Percentiles rank a stretch among this genome's conserved stretches.
Conservation (phyloP, 2,797 vertebrate species). For the Siniperca scherzeri region DNA sequence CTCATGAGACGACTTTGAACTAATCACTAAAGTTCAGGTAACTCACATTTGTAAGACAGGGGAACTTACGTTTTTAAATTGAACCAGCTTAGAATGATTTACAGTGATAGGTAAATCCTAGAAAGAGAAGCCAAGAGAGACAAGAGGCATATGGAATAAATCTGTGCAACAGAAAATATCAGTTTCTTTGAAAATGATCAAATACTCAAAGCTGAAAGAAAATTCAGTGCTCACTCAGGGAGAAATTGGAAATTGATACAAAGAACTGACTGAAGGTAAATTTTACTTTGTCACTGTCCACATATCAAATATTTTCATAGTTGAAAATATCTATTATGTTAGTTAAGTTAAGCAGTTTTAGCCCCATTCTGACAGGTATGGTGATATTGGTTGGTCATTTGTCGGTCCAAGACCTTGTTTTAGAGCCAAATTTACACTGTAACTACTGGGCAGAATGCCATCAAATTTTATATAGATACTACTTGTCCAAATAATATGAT, state of each 20-base stretch:
- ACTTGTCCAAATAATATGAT: too few species aligned
- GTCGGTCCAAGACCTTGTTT: too few species aligned
- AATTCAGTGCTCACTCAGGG: conserved; percentile 4
- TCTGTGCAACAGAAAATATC: conserved; percentile 29
- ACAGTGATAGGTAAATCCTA: conserved; percentile 18
- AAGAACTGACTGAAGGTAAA: too few species aligned
- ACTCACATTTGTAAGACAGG: not conserved
- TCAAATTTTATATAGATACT: too few species aligned
- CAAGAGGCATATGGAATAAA: conserved; percentile 8
- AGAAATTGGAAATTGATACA: conserved; percentile 14
- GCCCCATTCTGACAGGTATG: too few species aligned
- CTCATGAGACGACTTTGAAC: not conserved
- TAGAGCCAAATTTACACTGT: too few species aligned
- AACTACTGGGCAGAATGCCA: too few species aligned
- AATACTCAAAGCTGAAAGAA: conserved; percentile 27
- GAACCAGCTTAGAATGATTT: not conserved
- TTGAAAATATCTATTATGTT: too few species aligned
- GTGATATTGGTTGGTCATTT: too few species aligned
- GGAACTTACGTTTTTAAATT: not conserved
- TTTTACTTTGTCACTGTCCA: too few species aligned
- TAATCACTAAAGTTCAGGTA: not conserved
- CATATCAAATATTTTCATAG: too few species aligned
- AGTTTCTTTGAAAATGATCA: conserved; percentile 38
- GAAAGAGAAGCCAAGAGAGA: conserved; percentile 23
- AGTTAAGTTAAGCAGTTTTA: too few species aligned